A percentile compares a stretch with the other conserved stretches of the same genome.
Conservation (phyloP, 2,888 invertebrate genomes). For the Beris morrisii region DNA sequence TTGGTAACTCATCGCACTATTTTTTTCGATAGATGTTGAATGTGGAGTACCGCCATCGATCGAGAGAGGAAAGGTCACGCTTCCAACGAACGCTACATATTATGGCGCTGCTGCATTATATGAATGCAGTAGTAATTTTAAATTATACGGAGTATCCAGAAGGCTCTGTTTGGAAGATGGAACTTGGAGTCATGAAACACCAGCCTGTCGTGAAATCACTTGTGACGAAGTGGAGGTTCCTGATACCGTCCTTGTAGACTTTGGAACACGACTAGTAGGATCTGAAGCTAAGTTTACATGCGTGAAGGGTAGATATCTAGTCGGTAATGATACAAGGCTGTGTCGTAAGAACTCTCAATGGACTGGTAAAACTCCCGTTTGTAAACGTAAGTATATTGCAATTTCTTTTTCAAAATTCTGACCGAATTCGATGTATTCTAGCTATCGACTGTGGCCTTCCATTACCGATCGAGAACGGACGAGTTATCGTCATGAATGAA, state of each 20-base stretch:
- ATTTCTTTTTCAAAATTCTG: constrained; percentile 10
- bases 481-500: constrained; percentile 82
- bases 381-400: constrained; percentile 68
- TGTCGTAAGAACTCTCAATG: constrained; percentile 80
- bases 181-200: constrained; percentile 85
- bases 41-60: constrained; percentile 77
- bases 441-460: constrained; percentile 85
- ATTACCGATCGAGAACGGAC: constrained; percentile 77
- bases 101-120: constrained; percentile 85
- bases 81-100: constrained; percentile 85
- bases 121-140: constrained; percentile 78
- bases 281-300: constrained; percentile 80
- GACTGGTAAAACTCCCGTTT: constrained; percentile 76
- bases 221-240: constrained; percentile 70
- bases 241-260: constrained; percentile 62
- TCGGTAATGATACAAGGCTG: constrained; percentile 76
- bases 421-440: constrained; percentile 50
- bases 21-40: constrained; percentile 70
- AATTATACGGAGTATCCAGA: constrained; percentile 79
- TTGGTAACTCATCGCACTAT: background rate
- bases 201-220: constrained; percentile 80
- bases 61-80: constrained; percentile 72
- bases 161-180: constrained; percentile 84
- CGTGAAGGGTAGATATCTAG: constrained; percentile 76
- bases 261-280: constrained; percentile 72